Conservation (phyloP, 1,140 invertebrate genomes). For the Zophobas atratus region DNA sequence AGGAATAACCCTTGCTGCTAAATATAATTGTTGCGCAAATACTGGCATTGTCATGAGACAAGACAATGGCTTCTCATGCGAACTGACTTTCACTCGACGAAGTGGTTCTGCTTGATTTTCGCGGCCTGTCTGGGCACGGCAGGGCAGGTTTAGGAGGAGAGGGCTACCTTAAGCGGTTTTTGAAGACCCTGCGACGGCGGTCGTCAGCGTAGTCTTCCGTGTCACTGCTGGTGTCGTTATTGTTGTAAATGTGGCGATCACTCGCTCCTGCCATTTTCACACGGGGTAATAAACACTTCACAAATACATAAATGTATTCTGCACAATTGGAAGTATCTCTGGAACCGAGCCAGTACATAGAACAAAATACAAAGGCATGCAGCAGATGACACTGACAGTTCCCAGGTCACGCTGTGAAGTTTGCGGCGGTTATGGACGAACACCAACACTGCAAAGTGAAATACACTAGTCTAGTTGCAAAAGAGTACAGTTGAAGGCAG, state of each 20-base stretch:
- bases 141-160: slow-evolving; percentile 3
- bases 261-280: slow-evolving; percentile 65
- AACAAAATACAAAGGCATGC: slow-evolving; percentile 43
- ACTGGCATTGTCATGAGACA: not conserved
- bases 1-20: slow-evolving; percentile 10
- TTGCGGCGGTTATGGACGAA: not conserved
- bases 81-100: not conserved
- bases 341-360: slow-evolving; percentile 63
- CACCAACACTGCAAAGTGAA: not conserved
- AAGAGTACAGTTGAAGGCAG: not conserved
- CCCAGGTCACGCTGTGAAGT: slow-evolving; percentile 26
- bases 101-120: not conserved
- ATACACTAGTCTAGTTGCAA: not conserved
- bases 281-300: slow-evolving; percentile 63
- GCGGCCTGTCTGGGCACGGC: not conserved
- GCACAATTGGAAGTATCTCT: slow-evolving; percentile 59
- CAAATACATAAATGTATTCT: slow-evolving; percentile 63
- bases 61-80: slow-evolving; percentile 25
- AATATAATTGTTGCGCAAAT: slow-evolving; percentile 25
- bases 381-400: slow-evolving; percentile 19
- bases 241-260: slow-evolving; percentile 63
- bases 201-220: slow-evolving; percentile 81
- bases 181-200: slow-evolving; percentile 75
- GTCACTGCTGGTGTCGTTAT: slow-evolving; percentile 79
- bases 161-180: slow-evolving; percentile 76